These are phyloP conservation scores for Phymatocera aterrima DNA, from an alignment of 2,888 invertebrate species.

Conservation along the genomic window DNA sequence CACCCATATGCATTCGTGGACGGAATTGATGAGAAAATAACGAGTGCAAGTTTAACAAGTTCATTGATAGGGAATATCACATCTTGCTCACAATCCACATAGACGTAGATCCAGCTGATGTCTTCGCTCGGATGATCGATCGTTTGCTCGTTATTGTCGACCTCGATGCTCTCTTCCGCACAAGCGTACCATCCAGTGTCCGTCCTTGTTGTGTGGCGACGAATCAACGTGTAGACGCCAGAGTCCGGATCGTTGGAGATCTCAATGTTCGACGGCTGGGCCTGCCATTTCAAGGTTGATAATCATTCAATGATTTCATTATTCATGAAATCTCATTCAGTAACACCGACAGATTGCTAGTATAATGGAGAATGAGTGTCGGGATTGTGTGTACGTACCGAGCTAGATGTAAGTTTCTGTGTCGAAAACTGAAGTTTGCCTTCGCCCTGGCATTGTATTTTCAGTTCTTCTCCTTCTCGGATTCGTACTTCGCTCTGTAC, in stretches of 20 bases:
- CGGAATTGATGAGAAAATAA: not conserved
- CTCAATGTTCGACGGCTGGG: not conserved
- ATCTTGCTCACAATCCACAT: slow-evolving; percentile 64
- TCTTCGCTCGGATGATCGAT: slow-evolving; percentile 51
- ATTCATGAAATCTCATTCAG: not conserved
- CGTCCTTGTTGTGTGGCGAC: slow-evolving; percentile 56
- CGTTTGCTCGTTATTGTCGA: slow-evolving; percentile 47
- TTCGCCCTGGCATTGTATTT: not conserved
- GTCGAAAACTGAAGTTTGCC: not conserved
- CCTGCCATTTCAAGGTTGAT: not conserved
- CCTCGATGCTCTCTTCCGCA: slow-evolving; percentile 51
- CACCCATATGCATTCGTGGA: too few species aligned
- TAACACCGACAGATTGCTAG: not conserved
- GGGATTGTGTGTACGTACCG: not conserved
- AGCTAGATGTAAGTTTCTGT: not conserved
- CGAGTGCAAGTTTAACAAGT: too few species aligned
- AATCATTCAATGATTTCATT: not conserved
- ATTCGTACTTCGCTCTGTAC: not conserved
- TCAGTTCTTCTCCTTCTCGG: slow-evolving; percentile 14
- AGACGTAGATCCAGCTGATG: slow-evolving; percentile 66
- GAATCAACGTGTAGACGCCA: slow-evolving; percentile 28
- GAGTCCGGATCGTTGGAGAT: not conserved
- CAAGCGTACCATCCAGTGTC: slow-evolving; percentile 72
- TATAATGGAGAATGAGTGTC: not conserved
- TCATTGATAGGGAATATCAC: slow-evolving; percentile 13